Evolutionary conservation across 2,113 vertebrate species (phyloP), one percentile per base, ranked within the genome.

Genomic region (Neolamprologus cancellatus): DNA sequence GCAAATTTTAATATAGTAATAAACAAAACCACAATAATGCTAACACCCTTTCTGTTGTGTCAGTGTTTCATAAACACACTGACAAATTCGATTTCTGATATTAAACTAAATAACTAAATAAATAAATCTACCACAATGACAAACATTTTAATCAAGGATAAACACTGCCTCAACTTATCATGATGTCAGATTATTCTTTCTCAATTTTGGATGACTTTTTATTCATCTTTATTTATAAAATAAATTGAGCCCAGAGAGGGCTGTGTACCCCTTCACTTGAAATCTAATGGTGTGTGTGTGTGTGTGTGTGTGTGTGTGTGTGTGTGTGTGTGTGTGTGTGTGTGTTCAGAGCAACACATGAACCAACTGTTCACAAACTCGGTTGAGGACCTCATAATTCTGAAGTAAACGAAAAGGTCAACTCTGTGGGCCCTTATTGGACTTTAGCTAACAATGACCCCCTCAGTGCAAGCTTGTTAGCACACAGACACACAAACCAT

Each of bases 401-500:
- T 83, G 79, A 78, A 82, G 13, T 91, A 89, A 89, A 80, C 48
- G 71, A 84, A 93, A 91, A 92, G 93, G 90, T 93, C 91, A 88
- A 79, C 87, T 87, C 81, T 82, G 85, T 90, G 86, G 91, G 87
- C 86, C 87, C 82, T 89, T 66, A 84, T 85, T 86, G 90, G 93
- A 90, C 90, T 64, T 92, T 64, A 84, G 88, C 64, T 53, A 94
- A 96, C 96, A 97, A 96, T 91, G 95, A 87, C 71, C 85, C 85
- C 93, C 90, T 96, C 90, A 95, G 93, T 92, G 89, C 82, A 61
- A 69, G 86, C 91, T 89, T 78, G 91, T 94, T 89, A 92, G 91
- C 89, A 86, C 93, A 88, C 90, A 88, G 74, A 84, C 83, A 88
- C 84, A 87, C 86, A 84, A 81, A 86, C 59, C 85, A 80, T 66